Conservation (phyloP, 2,113 vertebrate species). For the Rousettus leschenaultii region DNA sequence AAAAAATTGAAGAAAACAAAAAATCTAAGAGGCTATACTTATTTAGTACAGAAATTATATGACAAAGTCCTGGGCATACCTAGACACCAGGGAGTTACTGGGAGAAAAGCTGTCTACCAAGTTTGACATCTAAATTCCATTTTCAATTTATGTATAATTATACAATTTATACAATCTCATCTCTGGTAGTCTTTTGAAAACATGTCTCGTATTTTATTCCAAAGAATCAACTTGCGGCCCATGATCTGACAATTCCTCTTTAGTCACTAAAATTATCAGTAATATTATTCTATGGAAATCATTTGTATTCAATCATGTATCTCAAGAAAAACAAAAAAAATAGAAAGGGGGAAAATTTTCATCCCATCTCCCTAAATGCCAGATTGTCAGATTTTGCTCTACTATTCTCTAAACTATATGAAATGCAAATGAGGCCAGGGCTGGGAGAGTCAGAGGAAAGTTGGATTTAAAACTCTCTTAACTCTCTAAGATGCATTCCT, state of each 20-base stretch:
- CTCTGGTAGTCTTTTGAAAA: slow-evolving; percentile 17
- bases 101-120: not conserved
- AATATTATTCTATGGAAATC: slow-evolving; percentile 6
- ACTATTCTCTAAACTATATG: not conserved
- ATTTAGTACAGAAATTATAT: not conserved
- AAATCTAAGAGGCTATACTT: not conserved
- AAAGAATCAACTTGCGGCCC: not conserved
- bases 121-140: slow-evolving; percentile 22
- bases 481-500: slow-evolving; percentile 20
- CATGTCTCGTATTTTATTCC: not conserved
- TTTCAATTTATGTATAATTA: not conserved
- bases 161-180: not conserved
- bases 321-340: not conserved
- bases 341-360: not conserved
- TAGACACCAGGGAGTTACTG: not conserved
- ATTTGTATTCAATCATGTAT: slow-evolving; percentile 27
- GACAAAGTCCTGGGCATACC: not conserved
- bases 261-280: slow-evolving; percentile 42
- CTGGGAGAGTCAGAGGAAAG: not conserved
- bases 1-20: not conserved
- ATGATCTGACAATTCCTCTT: not conserved
- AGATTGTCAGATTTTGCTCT: slow-evolving; percentile 14
- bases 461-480: not conserved
- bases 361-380: slow-evolving; percentile 21
- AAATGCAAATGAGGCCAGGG: slow-evolving; percentile 33